Percentiles rank a stretch among this genome's conserved stretches.
Conservation (phyloP, 1,140 invertebrate genomes). For the Hyles vespertilio region DNA sequence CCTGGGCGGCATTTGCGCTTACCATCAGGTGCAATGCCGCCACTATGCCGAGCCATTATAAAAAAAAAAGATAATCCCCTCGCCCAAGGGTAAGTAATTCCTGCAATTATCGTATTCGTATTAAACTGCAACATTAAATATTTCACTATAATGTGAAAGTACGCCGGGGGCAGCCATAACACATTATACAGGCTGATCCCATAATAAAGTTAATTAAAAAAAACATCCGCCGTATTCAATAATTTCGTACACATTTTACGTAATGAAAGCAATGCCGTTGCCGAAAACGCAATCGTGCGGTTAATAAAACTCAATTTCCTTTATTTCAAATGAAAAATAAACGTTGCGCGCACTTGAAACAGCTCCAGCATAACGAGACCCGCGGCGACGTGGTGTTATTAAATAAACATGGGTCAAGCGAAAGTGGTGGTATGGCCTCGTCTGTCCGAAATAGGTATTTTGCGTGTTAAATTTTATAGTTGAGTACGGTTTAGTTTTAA, state of each 20-base stretch:
- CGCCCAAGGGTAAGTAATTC: too few species aligned
- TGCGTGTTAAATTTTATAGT: slow-evolving; percentile 32
- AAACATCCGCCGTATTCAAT: slow-evolving; percentile 1
- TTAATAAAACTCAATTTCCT: slow-evolving; percentile 10
- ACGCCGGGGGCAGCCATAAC: too few species aligned
- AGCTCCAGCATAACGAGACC: background rate
- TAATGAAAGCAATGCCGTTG: background rate
- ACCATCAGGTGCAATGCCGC: too few species aligned
- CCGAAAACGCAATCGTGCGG: slow-evolving; percentile 4
- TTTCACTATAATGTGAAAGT: too few species aligned
- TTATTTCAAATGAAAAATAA: slow-evolving; percentile 3
- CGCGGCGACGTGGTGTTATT: background rate
- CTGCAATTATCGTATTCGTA: too few species aligned
- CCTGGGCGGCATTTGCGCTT: too few species aligned
- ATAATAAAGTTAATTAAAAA: slow-evolving; percentile 1
- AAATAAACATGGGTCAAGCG: slow-evolving; percentile 7
- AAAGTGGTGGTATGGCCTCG: slow-evolving; percentile 30
- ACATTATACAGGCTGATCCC: too few species aligned
- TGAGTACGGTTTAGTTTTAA: slow-evolving; percentile 14
- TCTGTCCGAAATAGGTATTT: slow-evolving; percentile 35
- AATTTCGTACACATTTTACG: slow-evolving; percentile 1
- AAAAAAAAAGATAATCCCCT: too few species aligned
- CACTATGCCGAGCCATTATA: too few species aligned
- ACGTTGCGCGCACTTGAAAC: background rate
- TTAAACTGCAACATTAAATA: too few species aligned